Base-by-base conservation (phyloP, 1,140 invertebrate species). In the Cydia fagiglandana region DNA sequence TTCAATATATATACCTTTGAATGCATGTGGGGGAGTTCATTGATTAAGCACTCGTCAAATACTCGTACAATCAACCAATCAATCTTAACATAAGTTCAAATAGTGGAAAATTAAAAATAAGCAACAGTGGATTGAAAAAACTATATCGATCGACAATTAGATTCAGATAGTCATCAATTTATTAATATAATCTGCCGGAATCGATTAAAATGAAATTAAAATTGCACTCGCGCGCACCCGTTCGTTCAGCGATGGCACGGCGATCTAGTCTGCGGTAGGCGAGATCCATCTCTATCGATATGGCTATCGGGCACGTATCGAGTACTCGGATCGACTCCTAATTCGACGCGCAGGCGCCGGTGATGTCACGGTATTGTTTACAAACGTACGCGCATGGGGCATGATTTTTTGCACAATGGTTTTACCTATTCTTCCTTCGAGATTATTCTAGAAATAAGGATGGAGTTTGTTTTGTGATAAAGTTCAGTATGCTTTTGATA, bases 221-320 rank as follows among this genome's bases (percentile, higher is more conserved):
- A 68, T 38, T 70, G 66, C 66, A 70, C 28, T 34, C 64, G 64
- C 66, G 66, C 24, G 66, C 66, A 70, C 34, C 24, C 64, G n/a
- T 70, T 12, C 30, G n/a, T 70, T 70, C 15, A 17, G 6, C 20
- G 66, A 41, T 41, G 53, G 50, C 30, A 28, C 64, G 64, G 34
- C 66, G 66, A 41, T 70, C 66, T 70, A 45, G 66, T 70, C 66
- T 70, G 66, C 66, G 66, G 66, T 70, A 70, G 66, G 66, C 66
- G 30, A 70, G 66, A 70, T 70, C 66, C n/a, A 70, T 70, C 66
- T 20, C 66, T 41, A 45, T 70, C 66, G 66, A 61, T 38, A 45
- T 9, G 34, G 15, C 66, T 70, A 70, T 70, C 66, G 66, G 66
- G 45, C 66, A 70, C 66, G 66, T 70, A 70, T 70, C 15, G 34